Evolutionary conservation across 2,797 vertebrate species (phyloP), one percentile per base, ranked within the genome.

Genomic region (Syngnathus rostellatus): DNA sequence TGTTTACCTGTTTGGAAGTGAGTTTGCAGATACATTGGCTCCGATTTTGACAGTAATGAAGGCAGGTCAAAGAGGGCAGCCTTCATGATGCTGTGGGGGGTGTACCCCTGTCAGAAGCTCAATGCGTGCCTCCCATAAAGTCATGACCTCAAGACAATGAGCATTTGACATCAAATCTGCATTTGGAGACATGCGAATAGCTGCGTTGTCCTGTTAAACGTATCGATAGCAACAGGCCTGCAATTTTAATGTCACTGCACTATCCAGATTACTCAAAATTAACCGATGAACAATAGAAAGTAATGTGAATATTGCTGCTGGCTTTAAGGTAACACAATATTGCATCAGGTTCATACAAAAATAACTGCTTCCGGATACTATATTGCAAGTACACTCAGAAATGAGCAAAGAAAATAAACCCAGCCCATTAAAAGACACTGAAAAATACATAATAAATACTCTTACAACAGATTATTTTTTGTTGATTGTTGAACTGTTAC

Each of bases 101-200:
- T 72, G 76, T 69, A 72, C 45, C 67, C 67, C 73, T 78, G 81
- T 83, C 78, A 78, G 75, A 70, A 64, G 57, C 66, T 77, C 68
- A 64, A 74, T 67, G 70, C 68, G 54, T 68, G 69, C 72, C 66
- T 63, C 72, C 72, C 76, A 69, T 63, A 0, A 80, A 83, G 77
- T 79, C 79, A 64, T 55, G 61, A 85, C 85, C 80, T 77, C 68
- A 60, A 59, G 64, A 62, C 63, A 63, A 65, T 72, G 73, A 74
- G 68, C 72, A 46, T 50, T 65, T 68, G 68, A 79, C 78, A 85
- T 86, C 73, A 75, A 79, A 79, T 76, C 68, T 75, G 74, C 73
- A 64, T 71, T 75, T 70, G 71, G 66, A 19, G 65, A 12, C 19
- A 50, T 50, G 2, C 1, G 1, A 51, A 55, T 43, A 21, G 46